Evolutionary conservation across 2,888 invertebrate species (phyloP).

Genomic region (Chymomyza caudatula): DNA sequence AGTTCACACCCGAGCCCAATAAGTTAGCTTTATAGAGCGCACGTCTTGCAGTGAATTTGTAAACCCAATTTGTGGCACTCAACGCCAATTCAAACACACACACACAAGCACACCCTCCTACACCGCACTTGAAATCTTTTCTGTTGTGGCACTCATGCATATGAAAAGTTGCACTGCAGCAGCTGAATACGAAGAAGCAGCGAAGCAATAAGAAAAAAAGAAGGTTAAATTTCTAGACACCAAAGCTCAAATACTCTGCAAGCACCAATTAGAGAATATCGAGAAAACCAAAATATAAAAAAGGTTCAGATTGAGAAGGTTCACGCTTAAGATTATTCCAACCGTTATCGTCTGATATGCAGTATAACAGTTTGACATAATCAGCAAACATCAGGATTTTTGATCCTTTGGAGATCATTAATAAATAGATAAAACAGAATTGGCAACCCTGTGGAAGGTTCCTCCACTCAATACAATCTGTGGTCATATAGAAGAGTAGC

Average conservation of each 20-base stretch:
- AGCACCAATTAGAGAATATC: neutral
- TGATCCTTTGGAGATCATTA: too few relatives aligned
- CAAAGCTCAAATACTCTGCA: neutral
- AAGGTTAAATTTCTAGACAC: neutral
- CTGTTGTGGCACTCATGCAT: constrained; percentile 44
- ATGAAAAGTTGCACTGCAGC: constrained; percentile 33
- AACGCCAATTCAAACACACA: constrained; percentile 3
- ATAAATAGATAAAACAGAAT: too few relatives aligned
- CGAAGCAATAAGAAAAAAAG: constrained; percentile 1
- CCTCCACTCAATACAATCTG: too few relatives aligned
- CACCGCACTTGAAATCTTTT: constrained; percentile 27
- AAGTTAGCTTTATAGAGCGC: constrained; percentile 45
- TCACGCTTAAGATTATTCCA: too few relatives aligned
- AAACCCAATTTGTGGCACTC: constrained; percentile 51
- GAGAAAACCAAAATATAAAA: too few relatives aligned
- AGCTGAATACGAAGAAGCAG: neutral
- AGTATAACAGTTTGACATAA: too few relatives aligned
- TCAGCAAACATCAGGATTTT: too few relatives aligned
- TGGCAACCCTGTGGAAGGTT: too few relatives aligned
- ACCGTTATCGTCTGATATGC: too few relatives aligned
- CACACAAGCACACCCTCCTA: constrained; percentile 1
- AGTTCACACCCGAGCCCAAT: constrained; percentile 26
- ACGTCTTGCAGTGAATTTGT: constrained; percentile 42
- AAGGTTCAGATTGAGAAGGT: too few relatives aligned
- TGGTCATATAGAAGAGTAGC: too few relatives aligned